Conservation (phyloP, 2,113 vertebrate genomes). For the Malaclemys terrapin region DNA sequence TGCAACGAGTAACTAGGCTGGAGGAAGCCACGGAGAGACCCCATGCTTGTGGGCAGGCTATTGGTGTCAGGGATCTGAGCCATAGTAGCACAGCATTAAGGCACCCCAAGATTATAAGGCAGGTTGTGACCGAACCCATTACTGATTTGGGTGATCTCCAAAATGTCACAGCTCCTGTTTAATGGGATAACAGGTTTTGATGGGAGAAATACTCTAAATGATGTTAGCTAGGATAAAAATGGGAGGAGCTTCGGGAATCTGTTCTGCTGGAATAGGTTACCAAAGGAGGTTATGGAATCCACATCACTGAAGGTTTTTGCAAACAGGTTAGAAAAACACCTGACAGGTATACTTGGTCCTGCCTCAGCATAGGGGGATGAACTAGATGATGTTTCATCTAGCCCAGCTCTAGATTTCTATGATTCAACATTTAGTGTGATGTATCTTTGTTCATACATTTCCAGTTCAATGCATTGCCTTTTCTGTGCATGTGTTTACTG, state of each 20-base stretch:
- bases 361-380: background rate
- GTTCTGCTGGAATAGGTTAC: background rate
- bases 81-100: no score
- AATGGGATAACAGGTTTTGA: no score
- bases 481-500: background rate
- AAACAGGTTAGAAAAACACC: background rate
- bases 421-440: background rate
- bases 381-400: background rate
- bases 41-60: no score
- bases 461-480: background rate
- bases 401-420: background rate
- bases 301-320: background rate
- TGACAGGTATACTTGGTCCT: background rate
- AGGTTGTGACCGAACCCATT: no score
- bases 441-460: background rate
- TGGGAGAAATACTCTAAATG: background rate
- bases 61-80: no score
- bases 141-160: no score
- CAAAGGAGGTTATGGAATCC: background rate
- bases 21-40: no score
- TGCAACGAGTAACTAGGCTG: no score
- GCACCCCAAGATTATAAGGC: no score
- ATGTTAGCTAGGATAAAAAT: background rate
- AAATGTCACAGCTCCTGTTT: no score
- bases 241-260: background rate